Conservation (phyloP, 2,113 vertebrate species). For the Pelodiscus sinensis region DNA sequence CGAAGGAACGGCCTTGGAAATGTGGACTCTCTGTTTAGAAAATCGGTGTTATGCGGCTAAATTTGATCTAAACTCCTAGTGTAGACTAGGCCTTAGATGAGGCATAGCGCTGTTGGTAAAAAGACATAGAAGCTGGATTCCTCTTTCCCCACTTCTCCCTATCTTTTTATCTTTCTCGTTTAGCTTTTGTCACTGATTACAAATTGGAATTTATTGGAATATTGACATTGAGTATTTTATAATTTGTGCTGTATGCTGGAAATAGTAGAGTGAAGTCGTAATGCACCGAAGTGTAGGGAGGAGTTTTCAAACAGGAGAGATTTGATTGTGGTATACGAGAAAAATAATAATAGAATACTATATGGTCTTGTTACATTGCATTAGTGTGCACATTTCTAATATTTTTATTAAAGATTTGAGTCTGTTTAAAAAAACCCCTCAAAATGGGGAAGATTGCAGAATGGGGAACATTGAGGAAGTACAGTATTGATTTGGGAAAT, state of each 20-base stretch:
- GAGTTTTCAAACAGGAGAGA: background rate
- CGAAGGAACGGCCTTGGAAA: too few relatives aligned
- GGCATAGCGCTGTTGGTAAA: background rate
- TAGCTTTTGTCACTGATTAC: background rate
- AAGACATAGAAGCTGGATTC: background rate
- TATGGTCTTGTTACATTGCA: background rate
- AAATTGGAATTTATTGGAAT: background rate
- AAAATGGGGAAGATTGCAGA: background rate
- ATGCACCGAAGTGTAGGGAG: background rate
- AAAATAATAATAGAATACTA: background rate
- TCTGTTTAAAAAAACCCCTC: background rate
- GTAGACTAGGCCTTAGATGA: background rate
- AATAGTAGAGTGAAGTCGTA: background rate
- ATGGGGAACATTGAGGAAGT: background rate
- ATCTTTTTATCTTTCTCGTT: background rate
- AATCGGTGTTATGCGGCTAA: too few relatives aligned
- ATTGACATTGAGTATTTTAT: background rate
- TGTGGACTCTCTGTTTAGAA: too few relatives aligned
- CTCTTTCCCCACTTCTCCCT: background rate
- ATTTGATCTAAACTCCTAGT: too few relatives aligned
- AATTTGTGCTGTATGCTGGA: background rate
- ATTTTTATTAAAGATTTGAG: background rate
- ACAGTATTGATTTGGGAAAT: constrained; percentile 10
- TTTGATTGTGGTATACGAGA: background rate
- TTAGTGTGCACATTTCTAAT: background rate